Percentiles rank a stretch among this genome's conserved stretches.
Conservation (phyloP, 2,888 invertebrate genomes). For the Epinotia brunnichana region DNA sequence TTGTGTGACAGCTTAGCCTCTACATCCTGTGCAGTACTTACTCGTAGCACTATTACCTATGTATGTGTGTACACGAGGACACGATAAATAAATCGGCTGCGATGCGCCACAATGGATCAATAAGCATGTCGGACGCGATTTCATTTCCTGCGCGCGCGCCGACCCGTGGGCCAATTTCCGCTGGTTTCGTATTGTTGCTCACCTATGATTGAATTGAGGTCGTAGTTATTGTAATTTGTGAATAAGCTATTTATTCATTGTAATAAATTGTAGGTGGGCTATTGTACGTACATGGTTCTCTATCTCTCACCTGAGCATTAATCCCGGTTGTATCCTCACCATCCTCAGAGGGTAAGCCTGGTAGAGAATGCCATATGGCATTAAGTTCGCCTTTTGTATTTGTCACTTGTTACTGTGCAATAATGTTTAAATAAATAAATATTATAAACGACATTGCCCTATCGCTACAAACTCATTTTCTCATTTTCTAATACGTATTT, state of each 20-base stretch:
- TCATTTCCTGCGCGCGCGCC: slow-evolving; percentile 80
- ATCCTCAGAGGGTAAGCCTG: too few species aligned
- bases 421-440: too few species aligned
- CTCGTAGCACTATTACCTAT: neutral
- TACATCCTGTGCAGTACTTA: too few species aligned
- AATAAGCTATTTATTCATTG: slow-evolving; percentile 11
- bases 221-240: slow-evolving; percentile 45
- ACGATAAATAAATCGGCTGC: slow-evolving; percentile 35
- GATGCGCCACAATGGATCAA: slow-evolving; percentile 68
- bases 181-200: slow-evolving; percentile 55
- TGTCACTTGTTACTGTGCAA: too few species aligned
- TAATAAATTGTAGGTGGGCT: slow-evolving; percentile 3
- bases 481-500: neutral
- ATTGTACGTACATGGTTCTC: neutral
- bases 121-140: slow-evolving; percentile 77
- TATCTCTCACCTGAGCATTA: too few species aligned
- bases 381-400: too few species aligned
- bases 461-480: neutral
- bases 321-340: too few species aligned
- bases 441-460: too few species aligned
- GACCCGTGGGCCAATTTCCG: slow-evolving; percentile 77
- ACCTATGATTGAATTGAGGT: slow-evolving; percentile 52
- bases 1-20: too few species aligned
- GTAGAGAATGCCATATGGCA: too few species aligned
- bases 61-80: slow-evolving; percentile 8